Conservation (phyloP, 2,113 vertebrate species). For the Ramphastos sulfuratus region DNA sequence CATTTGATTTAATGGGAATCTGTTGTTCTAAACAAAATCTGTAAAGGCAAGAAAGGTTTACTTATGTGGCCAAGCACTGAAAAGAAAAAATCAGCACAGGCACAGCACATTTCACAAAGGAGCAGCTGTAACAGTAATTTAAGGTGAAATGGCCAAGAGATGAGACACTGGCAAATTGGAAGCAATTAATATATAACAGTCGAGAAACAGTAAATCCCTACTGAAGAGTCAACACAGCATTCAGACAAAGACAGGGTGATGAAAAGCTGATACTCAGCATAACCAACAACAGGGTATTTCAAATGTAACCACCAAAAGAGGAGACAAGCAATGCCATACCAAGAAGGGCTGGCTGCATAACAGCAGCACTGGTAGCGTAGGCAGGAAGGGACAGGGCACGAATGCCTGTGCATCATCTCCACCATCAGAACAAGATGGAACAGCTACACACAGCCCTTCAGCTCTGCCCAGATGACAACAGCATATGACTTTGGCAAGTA, state of each 20-base stretch:
- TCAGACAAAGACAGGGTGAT: neutral
- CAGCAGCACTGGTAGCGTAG: accelerated
- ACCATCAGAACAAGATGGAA: neutral
- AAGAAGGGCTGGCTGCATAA: neutral
- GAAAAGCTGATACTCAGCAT: constrained; percentile 6
- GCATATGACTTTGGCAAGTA: neutral
- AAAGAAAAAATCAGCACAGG: constrained; percentile 14
- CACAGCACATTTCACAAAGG: constrained; percentile 17
- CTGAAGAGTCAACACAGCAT: neutral
- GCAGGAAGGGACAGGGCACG: accelerated
- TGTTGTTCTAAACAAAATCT: constrained; percentile 30
- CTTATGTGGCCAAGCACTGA: neutral
- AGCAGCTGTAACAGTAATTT: constrained; percentile 28
- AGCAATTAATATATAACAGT: constrained; percentile 36
- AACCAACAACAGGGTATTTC: neutral
- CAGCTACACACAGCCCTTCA: neutral
- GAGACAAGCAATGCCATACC: neutral
- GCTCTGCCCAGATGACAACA: neutral
- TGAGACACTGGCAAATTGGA: constrained; percentile 30
- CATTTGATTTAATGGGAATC: constrained; percentile 13
- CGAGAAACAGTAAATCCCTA: constrained; percentile 6
- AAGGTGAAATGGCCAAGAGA: constrained; percentile 26
- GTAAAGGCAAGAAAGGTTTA: neutral
- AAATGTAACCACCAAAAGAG: neutral
- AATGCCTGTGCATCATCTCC: neutral